Evolutionary conservation across 2,888 invertebrate genomes (phyloP), one percentile per base, ranked within the genome.

Genomic region (Autographa gamma): DNA sequence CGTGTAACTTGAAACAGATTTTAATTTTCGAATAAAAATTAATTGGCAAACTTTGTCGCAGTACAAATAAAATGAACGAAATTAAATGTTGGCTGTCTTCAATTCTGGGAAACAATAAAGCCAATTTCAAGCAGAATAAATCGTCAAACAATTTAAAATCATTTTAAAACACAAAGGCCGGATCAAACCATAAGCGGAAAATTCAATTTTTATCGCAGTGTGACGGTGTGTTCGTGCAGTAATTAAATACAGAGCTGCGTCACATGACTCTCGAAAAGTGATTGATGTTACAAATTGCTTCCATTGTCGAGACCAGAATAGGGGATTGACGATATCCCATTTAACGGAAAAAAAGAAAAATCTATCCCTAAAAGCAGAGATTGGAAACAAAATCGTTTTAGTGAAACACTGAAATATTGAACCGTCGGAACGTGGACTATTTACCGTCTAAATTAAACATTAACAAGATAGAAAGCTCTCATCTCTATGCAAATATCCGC

Each of bases 281-380:
- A 89, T 89, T 88, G 88, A 89, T 87, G 85, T 84, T 61, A 83
- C 87, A 89, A 89, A 90, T 89, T 88, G 86, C 85, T 85, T 82
- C 78, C 85, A 87, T 87, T 88, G 89, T 88, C 76, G 74, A 79
- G 68, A 71, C 69, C 77, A 59, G 54, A 25, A 56, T n/a, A 25
- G 25, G 11, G 54, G 54, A 56, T 56, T 56, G 54, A 56, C 25
- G 54, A 56, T 48, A 48, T 56, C 25, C 54, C 19, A 89, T 87
- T 86, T 82, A 79, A 78, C 80, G 76, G 65, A 82, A 81, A 85
- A 80, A 72, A 48, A 80, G 71, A 73, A 85, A 83, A 79, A 82
- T 79, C 73, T 75, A 63, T 62, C 71, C 59, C 66, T 66, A 66
- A 73, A 73, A 74, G 54, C 54, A 56, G 25, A 56, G 54, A 56